These are phyloP conservation scores for Mesorhabditis belari DNA, from an alignment of 2,888 invertebrate species.

Conservation along the genomic window DNA sequence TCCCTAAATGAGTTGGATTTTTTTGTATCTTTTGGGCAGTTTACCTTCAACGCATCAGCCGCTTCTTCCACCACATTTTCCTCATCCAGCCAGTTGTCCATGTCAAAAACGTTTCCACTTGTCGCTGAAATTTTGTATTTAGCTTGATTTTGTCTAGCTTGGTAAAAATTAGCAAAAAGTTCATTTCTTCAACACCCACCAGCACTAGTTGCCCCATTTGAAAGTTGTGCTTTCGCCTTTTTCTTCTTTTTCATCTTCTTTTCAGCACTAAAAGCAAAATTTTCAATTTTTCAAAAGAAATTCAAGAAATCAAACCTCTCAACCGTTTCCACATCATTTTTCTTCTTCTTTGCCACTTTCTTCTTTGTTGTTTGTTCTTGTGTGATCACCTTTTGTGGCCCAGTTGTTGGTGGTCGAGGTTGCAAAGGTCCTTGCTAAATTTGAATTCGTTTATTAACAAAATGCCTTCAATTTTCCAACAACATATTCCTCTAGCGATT, in stretches of 20 bases:
- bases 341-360: not conserved
- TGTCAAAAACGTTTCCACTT: too few species aligned
- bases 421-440: constrained; percentile 18
- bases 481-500: too few species aligned
- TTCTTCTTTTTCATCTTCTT: not conserved
- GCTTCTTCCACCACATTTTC: constrained; percentile 24
- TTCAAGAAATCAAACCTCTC: not conserved
- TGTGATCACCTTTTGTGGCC: not conserved
- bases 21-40: too few species aligned
- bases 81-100: constrained; percentile 56
- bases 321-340: not conserved
- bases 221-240: too few species aligned
- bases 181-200: not conserved
- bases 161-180: too few species aligned
- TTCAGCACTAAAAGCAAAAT: not conserved
- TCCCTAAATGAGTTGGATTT: not conserved
- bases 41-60: constrained; percentile 32
- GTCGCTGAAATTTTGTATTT: too few species aligned
- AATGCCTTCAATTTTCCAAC: too few species aligned
- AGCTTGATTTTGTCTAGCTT: too few species aligned
- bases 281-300: not conserved
- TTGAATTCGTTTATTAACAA: not conserved
- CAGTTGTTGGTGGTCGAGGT: constrained; percentile 26
- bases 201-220: too few species aligned
- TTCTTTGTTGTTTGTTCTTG: not conserved